phyloP scores from a whole-genome alignment of 2,797 vertebrate genomes.

The Prionace glauca region DNA sequence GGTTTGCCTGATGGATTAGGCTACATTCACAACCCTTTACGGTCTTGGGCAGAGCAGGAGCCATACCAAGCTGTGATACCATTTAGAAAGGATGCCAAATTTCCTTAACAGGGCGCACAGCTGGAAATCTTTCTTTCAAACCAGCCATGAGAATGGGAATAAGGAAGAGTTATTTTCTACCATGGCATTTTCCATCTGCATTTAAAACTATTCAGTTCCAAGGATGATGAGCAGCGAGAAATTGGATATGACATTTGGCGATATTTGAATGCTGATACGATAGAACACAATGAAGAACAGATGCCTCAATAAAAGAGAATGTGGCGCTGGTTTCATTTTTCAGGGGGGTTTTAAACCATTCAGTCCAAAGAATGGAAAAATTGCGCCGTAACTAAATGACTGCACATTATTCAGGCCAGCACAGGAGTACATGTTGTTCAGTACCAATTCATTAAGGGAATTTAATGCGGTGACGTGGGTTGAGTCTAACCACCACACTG shows the following conservation, averaged over 20 bases:
- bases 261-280: not conserved
- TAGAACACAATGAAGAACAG: not conserved
- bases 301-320: not conserved
- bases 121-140: not conserved
- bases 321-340: not conserved
- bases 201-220: not conserved
- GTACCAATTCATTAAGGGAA: slow-evolving; percentile 10
- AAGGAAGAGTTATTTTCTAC: not conserved
- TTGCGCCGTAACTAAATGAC: not conserved
- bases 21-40: no score
- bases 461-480: not conserved
- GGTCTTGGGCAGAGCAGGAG: no score
- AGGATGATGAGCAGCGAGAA: not conserved
- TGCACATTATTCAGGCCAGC: not conserved
- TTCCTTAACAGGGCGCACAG: not conserved
- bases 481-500: not conserved
- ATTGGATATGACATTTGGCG: not conserved
- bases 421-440: slow-evolving; percentile 23
- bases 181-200: not conserved
- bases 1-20: no score
- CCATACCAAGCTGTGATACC: no score
- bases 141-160: not conserved
- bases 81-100: not conserved
- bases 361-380: not conserved
- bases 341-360: not conserved